Base-by-base conservation (phyloP, 2,888 invertebrate species). In the Euclidia mi region DNA sequence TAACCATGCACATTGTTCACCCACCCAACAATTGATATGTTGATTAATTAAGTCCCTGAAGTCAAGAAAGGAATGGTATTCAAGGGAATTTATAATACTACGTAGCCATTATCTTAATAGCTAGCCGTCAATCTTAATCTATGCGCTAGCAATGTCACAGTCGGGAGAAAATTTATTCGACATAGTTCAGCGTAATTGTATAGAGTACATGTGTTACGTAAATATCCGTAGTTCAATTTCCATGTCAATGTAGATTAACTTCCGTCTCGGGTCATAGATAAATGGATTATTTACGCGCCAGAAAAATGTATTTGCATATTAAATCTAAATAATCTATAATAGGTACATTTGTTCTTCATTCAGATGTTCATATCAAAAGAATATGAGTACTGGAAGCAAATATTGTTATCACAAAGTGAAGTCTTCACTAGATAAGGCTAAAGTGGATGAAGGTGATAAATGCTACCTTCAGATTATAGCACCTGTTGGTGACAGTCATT, bases 141-240 rank as follows among this genome's bases (percentile, higher is more conserved):
- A n/a, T n/a, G n/a, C n/a, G n/a, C n/a, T n/a, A n/a, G n/a, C n/a
- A n/a, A n/a, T n/a, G n/a, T n/a, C n/a, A n/a, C n/a, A n/a, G n/a
- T n/a, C n/a, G 10, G 3, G 9, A 32, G 31, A 40, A 20, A 35
- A 29, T 17, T 25, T 25, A 25, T 25, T 1, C 31, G 29, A 57
- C n/a, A 31, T 56, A 53, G 35, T 15, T 15, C 37, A 10, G 15
- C 18, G 7, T 17, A 14, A 18, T 18, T 18, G 37, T 18, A 18
- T n/a, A n/a, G n/a, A n/a, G n/a, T n/a, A 37, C 37, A 17, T 3
- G 10, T 3, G 0, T 15, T 11, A 35, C 15, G 35, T 11, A 32
- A 7, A 35, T 12, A 15, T 35, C 1, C 6, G 3, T 6, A 15
- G 2, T 18, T 3, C 18, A 37, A 31, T 37, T 37, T 37, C 3